Conservation (phyloP, 2,797 vertebrate genomes). For the Dermochelys coriacea region DNA sequence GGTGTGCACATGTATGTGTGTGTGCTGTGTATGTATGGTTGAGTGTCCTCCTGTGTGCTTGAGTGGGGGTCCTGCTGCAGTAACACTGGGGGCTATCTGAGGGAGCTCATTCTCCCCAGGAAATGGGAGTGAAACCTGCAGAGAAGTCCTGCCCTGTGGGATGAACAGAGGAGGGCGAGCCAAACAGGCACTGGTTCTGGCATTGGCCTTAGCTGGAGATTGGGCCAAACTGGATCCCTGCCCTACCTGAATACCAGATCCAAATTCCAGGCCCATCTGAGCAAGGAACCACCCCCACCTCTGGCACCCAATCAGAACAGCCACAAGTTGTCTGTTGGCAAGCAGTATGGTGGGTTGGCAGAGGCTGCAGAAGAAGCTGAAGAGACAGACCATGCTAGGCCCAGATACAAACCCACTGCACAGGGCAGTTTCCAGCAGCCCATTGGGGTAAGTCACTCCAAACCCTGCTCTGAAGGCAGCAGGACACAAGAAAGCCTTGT, state of each 20-base stretch:
- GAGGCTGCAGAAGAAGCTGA: not conserved
- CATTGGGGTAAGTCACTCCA: not conserved
- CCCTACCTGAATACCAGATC: not conserved
- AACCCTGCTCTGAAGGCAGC: not conserved
- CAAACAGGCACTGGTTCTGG: not conserved
- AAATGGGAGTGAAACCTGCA: not conserved
- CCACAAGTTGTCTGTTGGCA: not conserved
- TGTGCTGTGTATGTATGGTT: fast-evolving
- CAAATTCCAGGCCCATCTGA: not conserved
- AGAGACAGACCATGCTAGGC: not conserved
- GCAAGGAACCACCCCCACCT: not conserved
- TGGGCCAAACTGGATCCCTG: not conserved
- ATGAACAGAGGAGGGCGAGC: not conserved
- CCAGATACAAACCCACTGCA: not conserved
- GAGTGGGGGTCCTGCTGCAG: not conserved
- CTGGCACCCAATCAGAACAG: not conserved
- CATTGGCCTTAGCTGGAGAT: not conserved
- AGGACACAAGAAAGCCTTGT: not conserved
- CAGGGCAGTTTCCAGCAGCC: not conserved
- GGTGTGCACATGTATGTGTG: fast-evolving
- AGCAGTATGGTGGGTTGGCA: not conserved
- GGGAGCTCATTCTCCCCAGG: not conserved
- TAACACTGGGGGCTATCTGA: not conserved
- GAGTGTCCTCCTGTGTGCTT: fast-evolving
- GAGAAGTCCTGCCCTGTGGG: not conserved